Evolutionary conservation across 2,888 invertebrate genomes (phyloP).

Genomic region (Agrilus mali): DNA sequence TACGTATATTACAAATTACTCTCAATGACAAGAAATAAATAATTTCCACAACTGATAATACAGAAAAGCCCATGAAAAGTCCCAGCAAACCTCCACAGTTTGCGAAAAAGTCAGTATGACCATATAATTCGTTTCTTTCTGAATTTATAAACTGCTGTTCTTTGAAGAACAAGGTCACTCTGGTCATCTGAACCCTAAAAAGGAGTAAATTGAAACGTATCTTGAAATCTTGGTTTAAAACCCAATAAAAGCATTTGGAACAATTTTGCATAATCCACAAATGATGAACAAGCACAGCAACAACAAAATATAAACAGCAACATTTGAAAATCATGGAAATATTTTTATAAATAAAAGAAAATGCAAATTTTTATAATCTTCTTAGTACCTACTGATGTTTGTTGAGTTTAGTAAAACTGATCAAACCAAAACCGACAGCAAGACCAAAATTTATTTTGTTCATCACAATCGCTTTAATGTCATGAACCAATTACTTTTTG

Average conservation of each 20-base stretch:
- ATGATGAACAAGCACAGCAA: no score
- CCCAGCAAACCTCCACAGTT: slow-evolving; percentile 46
- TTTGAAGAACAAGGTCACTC: slow-evolving; percentile 58
- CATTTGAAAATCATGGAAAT: no score
- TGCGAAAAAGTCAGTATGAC: slow-evolving; percentile 42
- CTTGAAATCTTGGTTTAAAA: no score
- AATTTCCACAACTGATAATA: slow-evolving; percentile 49
- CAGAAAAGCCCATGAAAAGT: slow-evolving; percentile 50
- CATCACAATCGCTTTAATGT: not conserved
- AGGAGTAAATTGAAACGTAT: slow-evolving; percentile 7
- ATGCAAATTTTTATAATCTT: no score
- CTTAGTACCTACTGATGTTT: no score
- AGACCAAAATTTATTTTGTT: not conserved
- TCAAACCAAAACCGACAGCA: no score
- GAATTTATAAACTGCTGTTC: slow-evolving; percentile 47
- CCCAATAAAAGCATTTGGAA: not conserved
- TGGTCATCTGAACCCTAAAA: slow-evolving; percentile 41
- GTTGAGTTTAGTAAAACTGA: no score
- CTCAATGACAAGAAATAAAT: slow-evolving; percentile 43
- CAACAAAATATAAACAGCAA: no score
- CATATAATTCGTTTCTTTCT: slow-evolving; percentile 43
- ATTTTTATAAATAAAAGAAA: not conserved
- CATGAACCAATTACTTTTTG: not conserved
- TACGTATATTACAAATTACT: slow-evolving; percentile 37
- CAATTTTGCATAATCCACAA: no score